Base-by-base conservation (phyloP, 2,797 vertebrate genomes). In the Dallia pectoralis region DNA sequence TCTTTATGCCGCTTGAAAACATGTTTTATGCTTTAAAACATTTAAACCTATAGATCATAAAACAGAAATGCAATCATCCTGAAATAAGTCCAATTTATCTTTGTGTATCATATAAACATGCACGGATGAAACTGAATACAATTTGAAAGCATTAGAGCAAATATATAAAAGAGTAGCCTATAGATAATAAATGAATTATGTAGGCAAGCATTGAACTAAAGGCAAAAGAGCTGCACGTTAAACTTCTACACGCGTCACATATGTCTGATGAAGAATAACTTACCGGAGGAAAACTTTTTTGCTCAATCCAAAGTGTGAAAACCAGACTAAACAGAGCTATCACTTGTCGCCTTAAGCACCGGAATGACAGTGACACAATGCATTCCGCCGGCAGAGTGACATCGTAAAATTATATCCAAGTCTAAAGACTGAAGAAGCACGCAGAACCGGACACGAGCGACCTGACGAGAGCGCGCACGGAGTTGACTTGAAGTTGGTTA, bases 1-100 rank as follows among this genome's bases (percentile, higher is more conserved):
- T 89, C 91, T 92, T 91, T 91, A 91, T 83, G 91, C 91, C 91
- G 90, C 87, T 67, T 80, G 86, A 86, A 87, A 92, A 92, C 91
- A 92, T 92, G 87, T 88, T 92, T 92, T 90, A 84, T 84, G 66
- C 87, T 47, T 89, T 90, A 87, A 85, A 89, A 87, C 80, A 88
- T 88, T 90, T 62, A 90, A 81, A 89, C 90, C 91, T 92, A 91
- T 82, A 91, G 89, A 90, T 86, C 88, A 91, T 85, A 85, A 82
- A 85, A 89, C 84, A 87, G 78, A 87, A 82, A 89, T 77, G 89
- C 81, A 83, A 87, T 89, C 85, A 91, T 85, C 87, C 81, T 81
- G 18, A 82, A 77, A 72, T 70, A 11, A 40, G 79, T 22, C 75
- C 56, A 40, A 79, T 71, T 62, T 72, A 56, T 12, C 80, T 70